A percentile compares a stretch with the other conserved stretches of the same genome.
Evolutionary conservation across 2,113 vertebrate genomes (phyloP).

Genomic region (Xerus inauris): DNA sequence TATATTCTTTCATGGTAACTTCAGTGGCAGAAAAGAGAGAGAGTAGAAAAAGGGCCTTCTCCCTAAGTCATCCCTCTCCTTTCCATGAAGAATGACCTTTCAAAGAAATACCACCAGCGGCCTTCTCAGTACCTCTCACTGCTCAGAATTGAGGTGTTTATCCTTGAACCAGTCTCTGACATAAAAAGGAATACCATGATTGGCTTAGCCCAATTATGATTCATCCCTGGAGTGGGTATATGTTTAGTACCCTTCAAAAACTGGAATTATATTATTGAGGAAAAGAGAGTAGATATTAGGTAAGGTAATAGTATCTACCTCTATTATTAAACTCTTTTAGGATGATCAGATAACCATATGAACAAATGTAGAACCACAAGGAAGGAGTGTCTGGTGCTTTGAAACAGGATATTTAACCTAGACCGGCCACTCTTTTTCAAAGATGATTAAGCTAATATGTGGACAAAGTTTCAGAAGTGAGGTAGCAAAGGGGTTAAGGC

Average conservation of each 20-base stretch:
- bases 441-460: background rate
- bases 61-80: background rate
- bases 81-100: background rate
- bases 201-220: background rate
- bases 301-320: background rate
- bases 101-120: background rate
- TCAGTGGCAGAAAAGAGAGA: background rate
- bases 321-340: constrained; percentile 4
- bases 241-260: background rate
- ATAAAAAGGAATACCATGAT: too few species aligned
- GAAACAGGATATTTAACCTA: background rate
- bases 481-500: background rate
- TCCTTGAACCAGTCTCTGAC: background rate
- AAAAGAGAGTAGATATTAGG: background rate
- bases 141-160: background rate
- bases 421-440: background rate
- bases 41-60: background rate
- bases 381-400: background rate
- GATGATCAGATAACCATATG: background rate
- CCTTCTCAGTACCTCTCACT: background rate
- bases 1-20: background rate
- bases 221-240: background rate
- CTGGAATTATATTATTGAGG: background rate
- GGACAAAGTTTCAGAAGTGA: background rate
- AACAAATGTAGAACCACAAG: background rate